Evolutionary conservation across 1,140 invertebrate genomes (phyloP), one percentile per base, ranked within the genome.

Genomic region (Frieseomelitta varia): DNA sequence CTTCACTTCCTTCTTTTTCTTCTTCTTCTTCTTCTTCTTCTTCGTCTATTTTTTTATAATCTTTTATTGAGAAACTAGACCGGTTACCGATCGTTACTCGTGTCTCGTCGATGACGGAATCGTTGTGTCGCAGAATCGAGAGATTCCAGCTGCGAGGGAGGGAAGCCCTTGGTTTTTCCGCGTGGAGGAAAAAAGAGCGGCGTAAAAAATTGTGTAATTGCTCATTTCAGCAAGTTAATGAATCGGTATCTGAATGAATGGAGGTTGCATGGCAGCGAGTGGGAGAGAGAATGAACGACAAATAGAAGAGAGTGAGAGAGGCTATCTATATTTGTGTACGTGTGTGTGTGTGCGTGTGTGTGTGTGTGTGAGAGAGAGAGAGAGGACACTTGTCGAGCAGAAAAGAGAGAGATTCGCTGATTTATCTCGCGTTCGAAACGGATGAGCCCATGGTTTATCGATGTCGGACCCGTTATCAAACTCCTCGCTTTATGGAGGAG

Each of bases 201-300:
- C 39, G 15, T 55, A 74, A 81, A 84, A 87, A 78, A 61, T 87
- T 61, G 47, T 76, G 85, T 85, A 89, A 89, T 87, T 86, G 77
- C 76, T 84, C 69, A 58, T 87, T 79, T 85, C 67, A 65, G 72
- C 51, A 80, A 79, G 81, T 89, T 89, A 85, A 89, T 87, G 88
- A 89, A 82, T 89, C 85, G 79, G 86, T 87, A 88, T 87, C 85
- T 87, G 90, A 91, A 92, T 92, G 90, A 92, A 92, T 90, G 90
- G 85, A 75, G 72, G 89, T 91, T 84, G 89, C 85, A 74, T 81
- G 85, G 65, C 68, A 65, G 81, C 78, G 61, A 82, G 88, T n/a
- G 27, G 11, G n/a, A 47, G 69, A 17, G 69, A 14, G 2, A 39
- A 39, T 39, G 39, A 39, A 39, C 4, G 39, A 34, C 4, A 67